Evolutionary conservation across 2,888 invertebrate genomes (phyloP), one percentile per base, ranked within the genome.

Genomic region (Drosophila anomalata): DNA sequence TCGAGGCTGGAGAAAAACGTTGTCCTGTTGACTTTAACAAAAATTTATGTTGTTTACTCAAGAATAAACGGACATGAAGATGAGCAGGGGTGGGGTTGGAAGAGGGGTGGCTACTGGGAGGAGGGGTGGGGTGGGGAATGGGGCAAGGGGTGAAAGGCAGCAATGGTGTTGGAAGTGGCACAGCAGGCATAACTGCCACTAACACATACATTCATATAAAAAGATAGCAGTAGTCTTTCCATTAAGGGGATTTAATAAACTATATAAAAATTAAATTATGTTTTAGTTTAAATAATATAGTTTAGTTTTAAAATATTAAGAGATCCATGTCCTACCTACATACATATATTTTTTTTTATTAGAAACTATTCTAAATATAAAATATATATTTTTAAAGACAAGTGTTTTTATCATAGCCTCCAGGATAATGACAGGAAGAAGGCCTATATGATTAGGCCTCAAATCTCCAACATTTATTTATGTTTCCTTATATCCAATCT

Each of bases 31-130:
- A 85, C 79, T 77, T 81, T 82, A 85, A 85, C 83, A 82, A 74
- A 79, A 76, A 85, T 82, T 85, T 82, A 82, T 82, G 79, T 82
- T 85, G 83, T 82, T 85, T 85, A 79, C 85, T 77, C 58, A 53
- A 72, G 72, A 80, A 72, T 66, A 69, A 80, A 69, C 78, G 69
- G 54, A 65, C 81, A 60, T 55, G 55, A 50, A 44, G 46, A 31
- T 20, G 41, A 8, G 17, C 9, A 9, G 41, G 3, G 17, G 41
- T 20, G 8, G 17, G 14, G 14, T 14, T 1, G 14, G 14, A 14
- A 14, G 14, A 14, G 50, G 17, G 48, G 5, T 47, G 14, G 26
- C 26, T 6, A 22, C 7, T 11, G 8, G 3, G 31, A 2, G 2
- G 17, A 2, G 33, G 20, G 8, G 31, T 0, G 14, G 14, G 14